phyloP scores from a whole-genome alignment of 2,113 vertebrate species.

The Cygnus buccinator region DNA sequence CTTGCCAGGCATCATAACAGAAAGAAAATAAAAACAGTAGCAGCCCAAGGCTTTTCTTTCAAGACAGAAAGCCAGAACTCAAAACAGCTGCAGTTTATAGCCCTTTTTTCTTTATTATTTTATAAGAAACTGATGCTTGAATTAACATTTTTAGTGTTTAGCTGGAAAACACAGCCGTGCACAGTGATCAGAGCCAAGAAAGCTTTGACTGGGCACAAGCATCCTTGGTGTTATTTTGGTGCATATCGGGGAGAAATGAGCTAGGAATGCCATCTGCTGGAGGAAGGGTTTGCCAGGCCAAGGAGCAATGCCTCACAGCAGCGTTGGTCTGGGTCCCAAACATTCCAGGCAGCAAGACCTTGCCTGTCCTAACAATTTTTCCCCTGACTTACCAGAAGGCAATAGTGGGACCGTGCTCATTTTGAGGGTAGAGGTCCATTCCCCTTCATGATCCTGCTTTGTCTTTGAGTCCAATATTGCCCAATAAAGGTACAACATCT shows the following conservation, averaged over 20 bases:
- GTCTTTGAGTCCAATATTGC: background rate
- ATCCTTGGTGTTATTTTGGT: background rate
- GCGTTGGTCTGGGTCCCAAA: background rate
- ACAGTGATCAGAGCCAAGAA: background rate
- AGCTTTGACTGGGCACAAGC: background rate
- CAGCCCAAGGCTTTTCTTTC: background rate
- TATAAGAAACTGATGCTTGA: background rate
- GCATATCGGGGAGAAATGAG: background rate
- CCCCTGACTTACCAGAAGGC: background rate
- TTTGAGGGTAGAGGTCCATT: background rate
- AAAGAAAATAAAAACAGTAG: background rate
- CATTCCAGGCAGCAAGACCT: background rate
- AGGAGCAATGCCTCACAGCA: rapidly evolving
- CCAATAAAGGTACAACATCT: background rate
- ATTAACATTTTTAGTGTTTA: slow-evolving; percentile 4
- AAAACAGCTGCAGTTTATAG: background rate
- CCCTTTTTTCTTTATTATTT: background rate
- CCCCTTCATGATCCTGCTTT: background rate
- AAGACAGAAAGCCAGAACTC: background rate
- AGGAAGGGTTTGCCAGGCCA: background rate
- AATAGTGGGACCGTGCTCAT: background rate
- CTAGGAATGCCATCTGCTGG: slow-evolving; percentile 64
- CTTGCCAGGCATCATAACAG: background rate
- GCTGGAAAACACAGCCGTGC: background rate
- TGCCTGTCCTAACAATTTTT: background rate